phyloP scores from a whole-genome alignment of 2,113 vertebrate species.

The Ceyx margarethae region DNA sequence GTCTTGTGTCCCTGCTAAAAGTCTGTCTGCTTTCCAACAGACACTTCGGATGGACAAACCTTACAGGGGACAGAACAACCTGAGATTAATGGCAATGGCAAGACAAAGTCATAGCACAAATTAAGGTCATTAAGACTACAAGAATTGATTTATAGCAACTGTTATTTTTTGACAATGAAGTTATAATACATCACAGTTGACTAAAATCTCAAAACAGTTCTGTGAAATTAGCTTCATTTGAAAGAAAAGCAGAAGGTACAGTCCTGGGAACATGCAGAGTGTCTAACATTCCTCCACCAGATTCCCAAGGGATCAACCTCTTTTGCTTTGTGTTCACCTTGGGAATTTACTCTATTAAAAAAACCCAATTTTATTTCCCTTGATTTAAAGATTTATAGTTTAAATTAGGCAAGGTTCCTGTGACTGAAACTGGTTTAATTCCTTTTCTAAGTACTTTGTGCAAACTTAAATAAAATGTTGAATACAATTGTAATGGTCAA shows the following conservation, averaged over 20 bases:
- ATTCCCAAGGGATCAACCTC: background rate
- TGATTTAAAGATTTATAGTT: background rate
- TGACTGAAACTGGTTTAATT: background rate
- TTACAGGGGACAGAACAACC: slow-evolving; percentile 42
- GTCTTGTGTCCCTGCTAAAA: slow-evolving; percentile 94
- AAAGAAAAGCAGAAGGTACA: background rate
- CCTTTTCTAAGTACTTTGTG: background rate
- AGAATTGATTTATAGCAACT: background rate
- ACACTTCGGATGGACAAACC: slow-evolving; percentile 96
- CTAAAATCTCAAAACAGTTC: background rate
- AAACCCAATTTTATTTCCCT: background rate
- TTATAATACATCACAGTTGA: background rate
- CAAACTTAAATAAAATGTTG: background rate
- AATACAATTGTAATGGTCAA: background rate
- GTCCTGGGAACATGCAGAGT: background rate
- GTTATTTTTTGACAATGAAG: background rate
- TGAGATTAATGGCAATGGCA: background rate
- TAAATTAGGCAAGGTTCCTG: background rate
- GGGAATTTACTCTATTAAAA: background rate
- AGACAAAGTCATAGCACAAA: background rate
- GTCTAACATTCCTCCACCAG: background rate
- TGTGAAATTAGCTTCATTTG: background rate
- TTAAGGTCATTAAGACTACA: background rate
- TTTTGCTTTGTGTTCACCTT: background rate
- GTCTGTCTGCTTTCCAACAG: slow-evolving; percentile 93